Evolutionary conservation across 1,140 invertebrate genomes (phyloP).

Genomic region (Drosophila prosaltans): DNA sequence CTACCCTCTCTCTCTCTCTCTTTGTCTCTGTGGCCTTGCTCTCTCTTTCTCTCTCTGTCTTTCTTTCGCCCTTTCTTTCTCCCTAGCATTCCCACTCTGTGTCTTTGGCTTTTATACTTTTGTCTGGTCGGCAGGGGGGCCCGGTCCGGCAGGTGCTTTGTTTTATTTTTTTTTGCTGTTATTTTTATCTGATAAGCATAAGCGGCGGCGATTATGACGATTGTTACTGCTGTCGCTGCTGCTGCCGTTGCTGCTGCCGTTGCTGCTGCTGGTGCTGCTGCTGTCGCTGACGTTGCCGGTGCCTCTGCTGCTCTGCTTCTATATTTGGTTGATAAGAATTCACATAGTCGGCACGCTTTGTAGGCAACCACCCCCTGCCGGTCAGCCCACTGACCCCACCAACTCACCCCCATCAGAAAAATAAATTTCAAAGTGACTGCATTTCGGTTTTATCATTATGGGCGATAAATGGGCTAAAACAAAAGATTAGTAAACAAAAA

Average conservation of each 20-base stretch:
- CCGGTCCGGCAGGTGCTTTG: slow-evolving; percentile 55
- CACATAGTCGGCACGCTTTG: slow-evolving; percentile 63
- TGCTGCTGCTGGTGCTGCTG: slow-evolving; percentile 12
- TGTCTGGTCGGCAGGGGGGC: slow-evolving; percentile 41
- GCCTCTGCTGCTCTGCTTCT: slow-evolving; percentile 1
- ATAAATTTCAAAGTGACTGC: slow-evolving; percentile 45
- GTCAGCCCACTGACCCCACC: slow-evolving; percentile 16
- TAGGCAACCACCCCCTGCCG: slow-evolving; percentile 30
- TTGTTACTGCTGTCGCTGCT: slow-evolving; percentile 3
- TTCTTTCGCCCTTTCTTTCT: slow-evolving; percentile 5
- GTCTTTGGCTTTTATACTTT: slow-evolving; percentile 1
- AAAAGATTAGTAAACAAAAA: slow-evolving; percentile 47
- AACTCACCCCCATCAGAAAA: slow-evolving; percentile 34
- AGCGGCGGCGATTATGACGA: neutral
- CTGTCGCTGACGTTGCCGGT: neutral
- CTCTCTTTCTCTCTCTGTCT: neutral
- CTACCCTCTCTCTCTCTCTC: neutral
- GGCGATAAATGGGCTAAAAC: slow-evolving; percentile 54
- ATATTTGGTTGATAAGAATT: slow-evolving; percentile 45
- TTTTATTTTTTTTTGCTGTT: slow-evolving; percentile 22
- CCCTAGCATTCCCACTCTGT: neutral
- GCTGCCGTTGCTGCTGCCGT: slow-evolving; percentile 23
- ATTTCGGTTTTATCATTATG: slow-evolving; percentile 49
- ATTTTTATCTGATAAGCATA: slow-evolving; percentile 4
- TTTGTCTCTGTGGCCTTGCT: neutral